These are phyloP conservation scores for Plemyria rubiginata DNA, from an alignment of 2,888 invertebrate species.

Conservation along the genomic window DNA sequence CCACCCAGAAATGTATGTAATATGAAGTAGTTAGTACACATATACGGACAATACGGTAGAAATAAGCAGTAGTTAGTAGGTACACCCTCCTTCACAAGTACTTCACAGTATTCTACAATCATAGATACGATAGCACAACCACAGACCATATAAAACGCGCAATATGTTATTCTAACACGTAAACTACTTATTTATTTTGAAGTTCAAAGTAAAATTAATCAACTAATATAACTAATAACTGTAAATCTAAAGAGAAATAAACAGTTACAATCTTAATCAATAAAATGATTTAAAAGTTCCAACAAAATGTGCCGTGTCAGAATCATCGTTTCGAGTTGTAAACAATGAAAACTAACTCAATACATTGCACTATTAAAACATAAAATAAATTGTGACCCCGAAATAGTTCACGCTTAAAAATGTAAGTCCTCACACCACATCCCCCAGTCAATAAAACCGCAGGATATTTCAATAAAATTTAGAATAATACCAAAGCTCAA, in stretches of 20 bases:
- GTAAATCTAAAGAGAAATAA: slow-evolving; percentile 66
- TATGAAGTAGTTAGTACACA: slow-evolving; percentile 53
- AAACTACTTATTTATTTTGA: slow-evolving; percentile 78
- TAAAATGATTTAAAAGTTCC: slow-evolving; percentile 29
- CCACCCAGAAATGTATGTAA: slow-evolving; percentile 47
- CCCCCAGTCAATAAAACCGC: slow-evolving; percentile 70
- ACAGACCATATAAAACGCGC: slow-evolving; percentile 77
- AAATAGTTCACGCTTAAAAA: slow-evolving; percentile 18
- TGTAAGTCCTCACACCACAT: slow-evolving; percentile 69
- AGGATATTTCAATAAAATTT: slow-evolving; percentile 58
- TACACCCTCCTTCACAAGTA: slow-evolving; percentile 70
- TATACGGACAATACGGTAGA: slow-evolving; percentile 52
- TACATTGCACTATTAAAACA: slow-evolving; percentile 23
- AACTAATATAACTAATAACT: slow-evolving; percentile 71
- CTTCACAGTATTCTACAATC: slow-evolving; percentile 25
- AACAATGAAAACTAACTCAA: slow-evolving; percentile 19
- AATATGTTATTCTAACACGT: slow-evolving; percentile 73
- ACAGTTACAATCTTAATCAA: slow-evolving; percentile 45
- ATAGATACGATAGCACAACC: slow-evolving; percentile 76
- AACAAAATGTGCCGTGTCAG: slow-evolving; percentile 25
- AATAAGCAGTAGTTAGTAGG: slow-evolving; percentile 53
- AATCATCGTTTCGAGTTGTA: slow-evolving; percentile 12
- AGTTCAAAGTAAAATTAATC: slow-evolving; percentile 74
- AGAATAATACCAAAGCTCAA: slow-evolving; percentile 18
- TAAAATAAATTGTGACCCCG: slow-evolving; percentile 37